Conservation (phyloP, 2,113 vertebrate genomes). For the Alethe castanea region DNA sequence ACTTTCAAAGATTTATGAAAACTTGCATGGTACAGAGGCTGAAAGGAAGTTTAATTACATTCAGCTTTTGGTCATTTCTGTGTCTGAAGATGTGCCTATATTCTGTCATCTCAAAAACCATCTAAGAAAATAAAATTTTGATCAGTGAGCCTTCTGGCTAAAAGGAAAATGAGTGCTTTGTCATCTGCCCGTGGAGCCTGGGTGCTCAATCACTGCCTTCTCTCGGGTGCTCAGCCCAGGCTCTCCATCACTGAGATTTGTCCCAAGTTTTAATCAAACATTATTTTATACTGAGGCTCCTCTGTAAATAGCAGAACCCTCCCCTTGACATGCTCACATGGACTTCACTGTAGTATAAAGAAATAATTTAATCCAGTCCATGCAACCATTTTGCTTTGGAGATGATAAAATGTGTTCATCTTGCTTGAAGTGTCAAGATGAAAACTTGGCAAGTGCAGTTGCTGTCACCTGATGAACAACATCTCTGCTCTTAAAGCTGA, state of each 20-base stretch:
- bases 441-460: neutral
- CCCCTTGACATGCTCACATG: slow-evolving; percentile 41
- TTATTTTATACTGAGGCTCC: slow-evolving; percentile 67
- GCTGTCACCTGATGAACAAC: neutral
- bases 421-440: neutral
- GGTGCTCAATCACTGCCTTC: slow-evolving; percentile 67
- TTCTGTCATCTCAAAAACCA: slow-evolving; percentile 36
- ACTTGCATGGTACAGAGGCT: neutral
- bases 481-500: neutral
- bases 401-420: neutral
- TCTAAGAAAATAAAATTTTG: slow-evolving; percentile 62
- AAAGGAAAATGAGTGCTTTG: slow-evolving; percentile 39
- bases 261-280: slow-evolving; percentile 73
- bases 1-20: slow-evolving; percentile 41
- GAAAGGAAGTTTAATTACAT: slow-evolving; percentile 56
- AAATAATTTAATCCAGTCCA: slow-evolving; percentile 53
- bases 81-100: slow-evolving; percentile 18
- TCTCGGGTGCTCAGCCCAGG: neutral
- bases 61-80: slow-evolving; percentile 54
- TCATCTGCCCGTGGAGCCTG: slow-evolving; percentile 6
- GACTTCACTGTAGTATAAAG: slow-evolving; percentile 39
- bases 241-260: slow-evolving; percentile 63
- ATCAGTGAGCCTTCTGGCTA: slow-evolving; percentile 61
- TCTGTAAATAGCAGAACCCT: slow-evolving; percentile 66
- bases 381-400: slow-evolving; percentile 22